phyloP scores from a whole-genome alignment of 2,888 invertebrate species.

The Alitta virens region DNA sequence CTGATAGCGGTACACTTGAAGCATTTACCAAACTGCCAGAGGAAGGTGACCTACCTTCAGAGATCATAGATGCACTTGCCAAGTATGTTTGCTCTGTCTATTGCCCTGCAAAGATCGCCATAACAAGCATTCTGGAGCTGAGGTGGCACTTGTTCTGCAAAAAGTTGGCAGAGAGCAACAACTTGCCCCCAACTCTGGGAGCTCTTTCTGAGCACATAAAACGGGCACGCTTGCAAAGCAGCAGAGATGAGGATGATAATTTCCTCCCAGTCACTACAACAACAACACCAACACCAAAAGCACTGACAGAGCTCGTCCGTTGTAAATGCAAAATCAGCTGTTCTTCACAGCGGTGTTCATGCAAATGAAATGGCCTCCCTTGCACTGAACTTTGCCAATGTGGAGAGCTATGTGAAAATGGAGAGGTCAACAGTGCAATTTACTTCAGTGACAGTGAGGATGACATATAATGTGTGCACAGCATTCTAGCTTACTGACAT shows the following conservation, averaged over 20 bases:
- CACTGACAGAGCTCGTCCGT: neutral
- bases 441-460: too few relatives aligned
- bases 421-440: neutral
- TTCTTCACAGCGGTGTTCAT: neutral
- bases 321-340: neutral
- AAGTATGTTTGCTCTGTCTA: too few relatives aligned
- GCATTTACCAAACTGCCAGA: neutral
- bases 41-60: too few relatives aligned
- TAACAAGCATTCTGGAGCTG: neutral
- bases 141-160: slow-evolving; percentile 17
- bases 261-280: neutral
- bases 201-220: slow-evolving; percentile 10
- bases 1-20: neutral
- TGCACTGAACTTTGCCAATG: slow-evolving; percentile 18
- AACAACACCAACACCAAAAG: neutral
- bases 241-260: neutral
- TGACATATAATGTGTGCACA: too few relatives aligned
- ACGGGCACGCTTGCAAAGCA: neutral
- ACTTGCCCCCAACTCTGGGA: slow-evolving; percentile 14
- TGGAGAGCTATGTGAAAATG: slow-evolving; percentile 16
- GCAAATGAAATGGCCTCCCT: slow-evolving; percentile 5
- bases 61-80: too few relatives aligned
- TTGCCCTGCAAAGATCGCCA: too few relatives aligned
- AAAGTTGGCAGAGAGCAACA: neutral
- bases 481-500: too few relatives aligned